Percentiles rank a stretch among this genome's conserved stretches.
These are phyloP conservation scores for Scaptomyza pallida DNA, from an alignment of 1,140 invertebrate species.

Conservation along the genomic window DNA sequence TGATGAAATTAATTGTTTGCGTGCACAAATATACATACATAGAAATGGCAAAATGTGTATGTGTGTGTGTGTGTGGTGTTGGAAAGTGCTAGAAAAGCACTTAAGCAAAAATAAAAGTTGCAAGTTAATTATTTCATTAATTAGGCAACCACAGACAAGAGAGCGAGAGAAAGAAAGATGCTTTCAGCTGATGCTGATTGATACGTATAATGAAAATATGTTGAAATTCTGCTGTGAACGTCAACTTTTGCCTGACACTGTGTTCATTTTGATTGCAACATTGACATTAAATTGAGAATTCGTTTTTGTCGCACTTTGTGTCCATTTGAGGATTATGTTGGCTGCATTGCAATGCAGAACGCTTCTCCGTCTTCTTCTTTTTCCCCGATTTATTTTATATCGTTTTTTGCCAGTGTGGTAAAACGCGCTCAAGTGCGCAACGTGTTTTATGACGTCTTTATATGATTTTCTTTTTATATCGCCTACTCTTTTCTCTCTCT, in stretches of 20 bases:
- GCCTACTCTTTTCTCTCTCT: conserved; percentile 39
- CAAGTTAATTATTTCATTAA: conserved; percentile 70
- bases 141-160: conserved; percentile 40
- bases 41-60: not conserved
- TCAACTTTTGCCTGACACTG: not conserved
- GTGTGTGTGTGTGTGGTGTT: conserved; percentile 26
- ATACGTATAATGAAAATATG: conserved; percentile 45
- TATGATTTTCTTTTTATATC: conserved; percentile 53
- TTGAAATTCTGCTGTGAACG: conserved; percentile 32
- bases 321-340: conserved; percentile 2
- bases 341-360: conserved; percentile 7
- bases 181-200: conserved; percentile 54
- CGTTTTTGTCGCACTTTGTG: conserved; percentile 6
- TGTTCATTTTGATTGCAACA: not conserved
- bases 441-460: conserved; percentile 69
- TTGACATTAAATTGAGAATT: conserved; percentile 13
- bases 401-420: conserved; percentile 17
- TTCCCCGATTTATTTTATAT: no score
- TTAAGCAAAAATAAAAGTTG: conserved; percentile 62
- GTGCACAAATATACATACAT: conserved; percentile 18
- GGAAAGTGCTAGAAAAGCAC: conserved; percentile 57
- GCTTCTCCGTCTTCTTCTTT: not conserved
- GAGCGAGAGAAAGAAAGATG: not conserved
- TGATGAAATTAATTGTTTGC: conserved; percentile 65
- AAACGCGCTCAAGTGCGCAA: conserved; percentile 60